Conservation (phyloP, 1,140 invertebrate species). For the Olivierus martensii region DNA sequence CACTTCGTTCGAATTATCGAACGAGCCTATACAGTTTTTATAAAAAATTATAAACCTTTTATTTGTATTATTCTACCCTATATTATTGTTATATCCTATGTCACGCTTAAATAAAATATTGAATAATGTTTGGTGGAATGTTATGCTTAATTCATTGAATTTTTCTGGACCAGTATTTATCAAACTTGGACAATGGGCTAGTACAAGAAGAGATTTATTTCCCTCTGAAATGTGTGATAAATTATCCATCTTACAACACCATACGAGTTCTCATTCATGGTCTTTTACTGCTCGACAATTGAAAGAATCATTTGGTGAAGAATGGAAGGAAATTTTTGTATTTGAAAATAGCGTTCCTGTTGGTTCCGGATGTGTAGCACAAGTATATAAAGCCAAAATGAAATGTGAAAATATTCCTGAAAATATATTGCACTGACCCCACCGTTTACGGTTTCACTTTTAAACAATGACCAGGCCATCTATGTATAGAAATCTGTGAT, state of each 20-base stretch:
- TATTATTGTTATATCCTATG: background rate
- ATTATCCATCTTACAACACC: slow-evolving; percentile 32
- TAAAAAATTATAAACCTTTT: no score
- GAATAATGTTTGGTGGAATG: background rate
- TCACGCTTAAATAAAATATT: background rate
- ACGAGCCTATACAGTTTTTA: no score
- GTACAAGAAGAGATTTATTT: slow-evolving; percentile 36
- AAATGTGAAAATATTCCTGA: background rate
- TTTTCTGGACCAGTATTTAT: slow-evolving; percentile 36
- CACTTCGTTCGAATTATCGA: no score
- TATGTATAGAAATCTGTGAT: no score
- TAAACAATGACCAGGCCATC: no score
- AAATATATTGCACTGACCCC: no score
- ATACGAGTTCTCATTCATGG: background rate
- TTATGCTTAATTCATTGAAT: slow-evolving; percentile 26
- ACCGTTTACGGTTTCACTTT: no score
- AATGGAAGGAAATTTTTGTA: background rate
- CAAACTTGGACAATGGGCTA: slow-evolving; percentile 40
- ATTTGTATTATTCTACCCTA: background rate
- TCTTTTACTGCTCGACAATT: background rate
- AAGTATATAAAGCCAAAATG: slow-evolving; percentile 1
- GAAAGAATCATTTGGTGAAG: background rate
- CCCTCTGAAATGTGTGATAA: slow-evolving; percentile 31
- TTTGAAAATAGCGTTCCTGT: background rate
- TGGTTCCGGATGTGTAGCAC: background rate